Percentiles rank a stretch among this genome's conserved stretches.
phyloP scores from a whole-genome alignment of 2,888 invertebrate genomes.

The Germaria angustata region DNA sequence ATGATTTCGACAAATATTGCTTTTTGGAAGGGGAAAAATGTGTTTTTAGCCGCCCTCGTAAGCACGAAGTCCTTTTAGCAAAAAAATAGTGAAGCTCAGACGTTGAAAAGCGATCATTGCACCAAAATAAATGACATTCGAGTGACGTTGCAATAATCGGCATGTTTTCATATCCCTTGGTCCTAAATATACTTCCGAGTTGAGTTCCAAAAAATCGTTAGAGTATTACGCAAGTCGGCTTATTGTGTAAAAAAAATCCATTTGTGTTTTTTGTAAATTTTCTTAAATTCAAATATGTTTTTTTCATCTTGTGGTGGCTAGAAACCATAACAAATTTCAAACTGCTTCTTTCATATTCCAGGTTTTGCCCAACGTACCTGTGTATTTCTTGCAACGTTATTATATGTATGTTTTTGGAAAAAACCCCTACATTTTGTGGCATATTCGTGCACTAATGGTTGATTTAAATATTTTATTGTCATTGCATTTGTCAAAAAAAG shows the following conservation, averaged over 20 bases:
- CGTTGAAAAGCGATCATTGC: too few relatives aligned
- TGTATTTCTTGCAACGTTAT: slow-evolving; percentile 1
- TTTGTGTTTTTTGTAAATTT: not conserved
- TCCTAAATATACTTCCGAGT: too few relatives aligned
- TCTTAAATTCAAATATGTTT: slow-evolving; percentile 2
- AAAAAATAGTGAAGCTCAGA: too few relatives aligned
- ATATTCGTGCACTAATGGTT: slow-evolving; percentile 27
- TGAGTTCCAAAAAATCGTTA: too few relatives aligned
- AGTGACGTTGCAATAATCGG: too few relatives aligned
- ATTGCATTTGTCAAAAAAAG: slow-evolving; percentile 57
- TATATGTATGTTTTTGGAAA: not conserved
- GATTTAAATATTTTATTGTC: slow-evolving; percentile 45
- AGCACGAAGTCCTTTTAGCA: too few relatives aligned
- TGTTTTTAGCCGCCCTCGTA: too few relatives aligned
- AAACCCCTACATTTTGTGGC: slow-evolving; percentile 36
- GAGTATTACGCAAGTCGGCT: not conserved
- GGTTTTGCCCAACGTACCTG: not conserved
- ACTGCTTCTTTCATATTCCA: slow-evolving; percentile 15
- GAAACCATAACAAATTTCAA: slow-evolving; percentile 48
- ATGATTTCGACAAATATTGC: too few relatives aligned
- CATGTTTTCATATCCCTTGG: too few relatives aligned
- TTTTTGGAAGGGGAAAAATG: too few relatives aligned
- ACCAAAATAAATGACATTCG: too few relatives aligned
- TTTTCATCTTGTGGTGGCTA: slow-evolving; percentile 6
- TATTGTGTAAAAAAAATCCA: not conserved